Base-by-base conservation (phyloP, 2,888 invertebrate species). In the Cryptus viduatorius region DNA sequence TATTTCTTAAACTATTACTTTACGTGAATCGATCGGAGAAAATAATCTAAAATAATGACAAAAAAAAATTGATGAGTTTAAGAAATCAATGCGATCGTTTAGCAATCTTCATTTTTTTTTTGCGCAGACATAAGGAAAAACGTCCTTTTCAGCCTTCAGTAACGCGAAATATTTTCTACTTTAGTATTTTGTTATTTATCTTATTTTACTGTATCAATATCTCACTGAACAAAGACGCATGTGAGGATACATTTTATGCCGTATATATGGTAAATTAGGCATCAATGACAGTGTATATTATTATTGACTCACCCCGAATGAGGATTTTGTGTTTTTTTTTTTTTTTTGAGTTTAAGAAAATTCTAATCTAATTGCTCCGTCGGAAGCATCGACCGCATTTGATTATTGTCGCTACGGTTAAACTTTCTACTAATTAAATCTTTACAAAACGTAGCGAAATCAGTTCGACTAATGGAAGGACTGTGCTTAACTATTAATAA, bases 201-300 rank as follows among this genome's bases (percentile, higher is more conserved):
- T 12, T 56, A 10, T 56, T 56, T 24, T 24, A 37, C 37, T 1
- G 37, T 4, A 29, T 31, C 24, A 24, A n/a, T 14, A 61, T 48
- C 61, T 61, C 61, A 61, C 61, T 61, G 29, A 29, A 31, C 61
- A 31, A 31, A n/a, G 31, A 61, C 7, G 29, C 4, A 14, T 31
- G 29, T 61, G 29, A 31, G 12, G 24, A 31, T 29, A 61, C 3
- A 61, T 61, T 29, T 14, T 37, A 29, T 31, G 31, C 31, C n/a
- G 61, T 31, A 31, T 61, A 61, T 29, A 61, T 5, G 61, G n/a
- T 29, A 31, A 61, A 5, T 61, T 61, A n/a, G 61, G 61, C 31
- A 31, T 61, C 7, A 37, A 7, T 61, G 31, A 61, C 61, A 61
- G 61, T 61, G 61, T 61, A 61, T 61, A 61, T 61, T 14, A 61